Base-by-base conservation (phyloP, 2,888 invertebrate genomes). In the Eugnorisma glareosa region DNA sequence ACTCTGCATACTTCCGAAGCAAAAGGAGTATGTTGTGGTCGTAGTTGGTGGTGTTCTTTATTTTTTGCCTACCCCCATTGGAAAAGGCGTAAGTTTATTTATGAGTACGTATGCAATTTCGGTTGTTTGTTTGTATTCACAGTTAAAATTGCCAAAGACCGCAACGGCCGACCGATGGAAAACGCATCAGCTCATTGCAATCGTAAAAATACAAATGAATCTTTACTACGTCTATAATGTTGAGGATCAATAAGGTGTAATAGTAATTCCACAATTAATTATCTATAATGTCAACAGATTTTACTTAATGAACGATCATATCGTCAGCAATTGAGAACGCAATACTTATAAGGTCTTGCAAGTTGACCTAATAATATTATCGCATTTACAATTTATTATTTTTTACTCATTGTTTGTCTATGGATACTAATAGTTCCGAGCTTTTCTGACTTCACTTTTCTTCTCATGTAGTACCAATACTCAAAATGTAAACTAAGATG, bases 281-380 rank as follows among this genome's bases (percentile, higher is more conserved):
- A 51, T 51, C 40, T 37, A 24, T 64, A 63, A 54, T 45, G 15
- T 54, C 61, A 63, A 48, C 45, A 51, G 24, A 51, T 37, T 70
- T 45, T 45, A 51, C 15, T 31, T 45, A 67, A 79, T 79, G 63
- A 68, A 73, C 0, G 21, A 13, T 59, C 40, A 72, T 40, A 45
- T 21, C 35, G 45, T 69, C 81, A 81, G 24, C 37, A 51, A n/a
- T 37, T 37, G 7, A 45, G 68, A 69, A 80, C 69, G 64, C 37
- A 71, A 70, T 71, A 59, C 21, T 37, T 1, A 28, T 21, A n/a
- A 59, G n/a, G 59, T 51, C 13, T 54, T 57, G 67, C 40, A 57
- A 70, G n/a, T 31, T 78, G 31, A 57, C 61, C 57, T 84, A 73
- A 73, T 73, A 84, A 51, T 2, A 37, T 68, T 40, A 45, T 63